A percentile compares a stretch with the other conserved stretches of the same genome.
phyloP scores from a whole-genome alignment of 2,888 invertebrate genomes.

The Drosophila robusta region DNA sequence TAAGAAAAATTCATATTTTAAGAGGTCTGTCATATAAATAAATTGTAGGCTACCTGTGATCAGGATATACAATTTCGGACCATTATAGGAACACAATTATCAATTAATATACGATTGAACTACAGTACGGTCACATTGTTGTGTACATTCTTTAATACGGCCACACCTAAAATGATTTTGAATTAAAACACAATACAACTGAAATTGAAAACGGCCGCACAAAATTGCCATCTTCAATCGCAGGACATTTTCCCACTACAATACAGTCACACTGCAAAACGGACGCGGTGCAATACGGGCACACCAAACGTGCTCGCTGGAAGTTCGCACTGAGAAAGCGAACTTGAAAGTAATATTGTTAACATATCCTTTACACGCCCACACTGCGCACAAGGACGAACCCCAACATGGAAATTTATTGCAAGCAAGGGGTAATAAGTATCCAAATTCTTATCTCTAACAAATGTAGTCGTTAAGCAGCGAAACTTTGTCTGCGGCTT shows the following conservation, averaged over 20 bases:
- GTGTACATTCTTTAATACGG: no score
- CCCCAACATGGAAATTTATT: neutral
- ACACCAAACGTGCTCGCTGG: neutral
- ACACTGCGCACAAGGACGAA: neutral
- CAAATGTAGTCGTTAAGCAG: constrained; percentile 29
- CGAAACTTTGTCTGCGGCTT: constrained; percentile 6
- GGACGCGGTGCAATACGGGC: neutral
- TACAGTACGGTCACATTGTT: no score
- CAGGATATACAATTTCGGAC: no score
- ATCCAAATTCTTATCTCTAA: constrained; percentile 14
- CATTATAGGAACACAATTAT: no score
- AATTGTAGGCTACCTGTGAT: no score
- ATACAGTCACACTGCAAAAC: neutral
- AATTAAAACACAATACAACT: no score
- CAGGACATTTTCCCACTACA: neutral
- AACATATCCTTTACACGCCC: neutral
- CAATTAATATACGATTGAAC: no score
- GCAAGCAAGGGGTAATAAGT: neutral
- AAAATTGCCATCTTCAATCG: no score
- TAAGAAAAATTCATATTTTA: no score
- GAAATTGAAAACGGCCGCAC: neutral
- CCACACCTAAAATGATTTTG: no score
- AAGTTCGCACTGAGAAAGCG: no score
- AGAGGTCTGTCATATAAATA: no score
- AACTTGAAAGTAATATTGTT: neutral